Base-by-base conservation (phyloP, 1,140 invertebrate species). In the Tetranychus urticae region DNA sequence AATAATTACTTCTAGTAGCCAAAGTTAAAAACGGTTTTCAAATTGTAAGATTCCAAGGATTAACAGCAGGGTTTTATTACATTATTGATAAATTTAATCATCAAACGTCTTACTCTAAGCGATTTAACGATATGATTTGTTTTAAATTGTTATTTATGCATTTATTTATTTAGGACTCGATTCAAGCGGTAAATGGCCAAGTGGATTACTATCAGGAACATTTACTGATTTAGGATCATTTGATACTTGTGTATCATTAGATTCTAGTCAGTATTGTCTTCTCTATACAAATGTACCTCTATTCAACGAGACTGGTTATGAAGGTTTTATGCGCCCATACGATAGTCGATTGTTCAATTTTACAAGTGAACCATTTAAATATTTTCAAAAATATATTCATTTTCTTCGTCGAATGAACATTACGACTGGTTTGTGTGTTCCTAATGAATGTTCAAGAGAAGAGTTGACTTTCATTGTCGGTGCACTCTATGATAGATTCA, bases 191-290 rank as follows among this genome's bases (percentile, higher is more conserved):
- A 60, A 62, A 12, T 31, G 65, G 4, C 64, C 64, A 33, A 58
- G 56, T 12, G 65, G 65, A 2, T 59, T 62, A 13, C 55, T 67
- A 7, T 63, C 65, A 31, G 66, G 66, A 8, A 67, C 65, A 12
- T 35, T 66, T 0, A 61, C 64, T 1, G 59, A 62, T 23, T 37
- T 67, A 56, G 66, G 66, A 5, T 61, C 64, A 23, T 67, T 65
- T 55, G 66, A 67, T 36, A 64, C 66, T 48, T 67, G 66, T 47
- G 36, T 67, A n/a, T 52, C 50, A 23, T 31, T 52, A n/a, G 31
- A 52, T n/a, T 52, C 50, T 7, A 52, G 50, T 23, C n/a, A 52
- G 23, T 52, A 52, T 52, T 52, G 50, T 52, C 50, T 52, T 23
- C n/a, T 52, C 2, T 52, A 31, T 33, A 52, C 50, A n/a, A 52